Conservation (phyloP, 2,888 invertebrate genomes). For the Asteroscopus sphinx region DNA sequence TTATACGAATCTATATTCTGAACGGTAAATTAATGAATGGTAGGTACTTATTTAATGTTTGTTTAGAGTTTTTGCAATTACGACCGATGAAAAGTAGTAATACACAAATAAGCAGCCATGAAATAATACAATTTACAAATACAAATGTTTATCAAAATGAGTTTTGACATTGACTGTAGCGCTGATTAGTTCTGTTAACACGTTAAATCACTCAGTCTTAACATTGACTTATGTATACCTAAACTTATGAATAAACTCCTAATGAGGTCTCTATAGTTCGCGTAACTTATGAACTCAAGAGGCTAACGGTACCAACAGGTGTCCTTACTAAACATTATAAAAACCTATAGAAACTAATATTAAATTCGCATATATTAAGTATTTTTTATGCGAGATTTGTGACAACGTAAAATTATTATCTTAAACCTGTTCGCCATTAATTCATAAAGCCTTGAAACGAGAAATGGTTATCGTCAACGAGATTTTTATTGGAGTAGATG, state of each 20-base stretch:
- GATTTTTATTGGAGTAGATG: constrained; percentile 1
- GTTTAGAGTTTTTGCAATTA: no score
- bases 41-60: no score
- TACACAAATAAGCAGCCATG: neutral
- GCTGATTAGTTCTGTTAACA: neutral
- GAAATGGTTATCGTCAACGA: constrained; percentile 4
- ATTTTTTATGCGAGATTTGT: constrained; percentile 4
- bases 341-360: neutral
- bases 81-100: no score
- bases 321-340: neutral
- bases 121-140: neutral
- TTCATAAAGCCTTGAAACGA: constrained; percentile 21
- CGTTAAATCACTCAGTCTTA: neutral
- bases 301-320: neutral
- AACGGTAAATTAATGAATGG: no score
- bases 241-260: no score
- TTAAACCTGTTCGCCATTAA: constrained; percentile 26
- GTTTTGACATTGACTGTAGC: neutral
- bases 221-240: no score
- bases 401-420: constrained; percentile 3
- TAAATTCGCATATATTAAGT: neutral
- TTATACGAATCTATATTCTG: no score
- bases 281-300: neutral
- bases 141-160: neutral
- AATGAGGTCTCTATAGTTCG: no score